Evolutionary conservation across 2,113 vertebrate genomes (phyloP).

Genomic region (Psephotus haematonotus): DNA sequence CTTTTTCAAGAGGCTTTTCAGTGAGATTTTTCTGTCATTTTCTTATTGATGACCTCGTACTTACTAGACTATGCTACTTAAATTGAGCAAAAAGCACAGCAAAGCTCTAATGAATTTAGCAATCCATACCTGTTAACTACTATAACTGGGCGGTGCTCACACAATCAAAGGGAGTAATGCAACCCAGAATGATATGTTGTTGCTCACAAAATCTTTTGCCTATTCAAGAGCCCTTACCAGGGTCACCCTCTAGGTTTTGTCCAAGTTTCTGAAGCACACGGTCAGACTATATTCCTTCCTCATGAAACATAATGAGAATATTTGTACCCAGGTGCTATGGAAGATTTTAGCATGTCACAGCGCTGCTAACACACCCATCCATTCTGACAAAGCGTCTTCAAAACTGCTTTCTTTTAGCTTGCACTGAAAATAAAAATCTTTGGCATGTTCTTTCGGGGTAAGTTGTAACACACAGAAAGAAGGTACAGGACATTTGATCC

Average conservation of each 20-base stretch:
- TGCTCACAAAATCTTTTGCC: background rate
- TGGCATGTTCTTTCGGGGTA: background rate
- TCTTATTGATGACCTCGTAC: background rate
- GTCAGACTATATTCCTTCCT: background rate
- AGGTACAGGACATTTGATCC: background rate
- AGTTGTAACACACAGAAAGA: background rate
- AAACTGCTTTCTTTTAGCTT: background rate
- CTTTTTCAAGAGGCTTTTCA: background rate
- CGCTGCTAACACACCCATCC: background rate
- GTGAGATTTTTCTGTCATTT: background rate
- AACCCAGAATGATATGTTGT: background rate
- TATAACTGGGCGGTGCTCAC: background rate
- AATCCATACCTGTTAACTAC: rapidly evolving
- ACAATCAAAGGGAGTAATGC: background rate
- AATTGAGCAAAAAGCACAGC: background rate
- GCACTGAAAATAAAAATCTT: background rate
- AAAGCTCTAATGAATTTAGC: background rate
- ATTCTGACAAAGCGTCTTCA: background rate
- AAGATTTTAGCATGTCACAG: background rate
- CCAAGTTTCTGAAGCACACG: background rate
- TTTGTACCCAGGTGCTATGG: background rate
- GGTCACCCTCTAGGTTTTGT: background rate
- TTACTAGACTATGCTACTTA: background rate
- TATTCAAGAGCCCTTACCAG: background rate
- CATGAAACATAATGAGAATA: background rate